These are phyloP conservation scores for Scomber japonicus DNA, from an alignment of 2,113 vertebrate genomes.

Conservation along the genomic window DNA sequence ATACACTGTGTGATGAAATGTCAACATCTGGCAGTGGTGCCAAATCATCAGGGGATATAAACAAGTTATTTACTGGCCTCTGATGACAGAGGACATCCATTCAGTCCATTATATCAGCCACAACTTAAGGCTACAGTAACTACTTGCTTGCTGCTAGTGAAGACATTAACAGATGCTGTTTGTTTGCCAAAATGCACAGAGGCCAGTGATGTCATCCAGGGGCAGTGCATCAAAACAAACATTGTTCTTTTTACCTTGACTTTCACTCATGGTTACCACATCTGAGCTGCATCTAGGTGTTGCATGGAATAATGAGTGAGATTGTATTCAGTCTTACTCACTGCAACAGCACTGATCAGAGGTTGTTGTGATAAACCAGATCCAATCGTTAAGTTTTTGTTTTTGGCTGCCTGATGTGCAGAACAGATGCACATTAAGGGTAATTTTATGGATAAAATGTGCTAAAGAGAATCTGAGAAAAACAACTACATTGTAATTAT, in stretches of 20 bases:
- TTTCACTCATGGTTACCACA: conserved; percentile 39
- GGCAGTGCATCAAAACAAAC: conserved; percentile 50
- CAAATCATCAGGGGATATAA: conserved; percentile 57
- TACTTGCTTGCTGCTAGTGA: conserved; percentile 32
- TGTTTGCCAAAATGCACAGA: conserved; percentile 42
- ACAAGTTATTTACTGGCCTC: conserved; percentile 62
- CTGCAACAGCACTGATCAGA: conserved; percentile 30
- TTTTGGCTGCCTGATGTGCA: conserved; percentile 31
- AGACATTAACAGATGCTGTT: conserved; percentile 50
- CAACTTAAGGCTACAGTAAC: not conserved
- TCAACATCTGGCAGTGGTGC: conserved; percentile 66
- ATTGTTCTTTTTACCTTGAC: conserved; percentile 42
- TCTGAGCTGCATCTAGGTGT: conserved; percentile 17
- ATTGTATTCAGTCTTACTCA: not conserved
- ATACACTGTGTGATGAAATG: conserved; percentile 41
- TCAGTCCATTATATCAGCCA: conserved; percentile 19
- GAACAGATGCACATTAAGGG: conserved; percentile 38
- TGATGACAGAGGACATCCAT: conserved; percentile 38
- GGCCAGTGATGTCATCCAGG: conserved; percentile 26
- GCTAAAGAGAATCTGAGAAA: conserved; percentile 10
- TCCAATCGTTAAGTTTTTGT: conserved; percentile 11
- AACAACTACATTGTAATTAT: conserved; percentile 22
- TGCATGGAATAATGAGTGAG: conserved; percentile 34
- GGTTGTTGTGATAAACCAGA: conserved; percentile 21
- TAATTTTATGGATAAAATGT: conserved; percentile 37